Evolutionary conservation across 2,888 invertebrate species (phyloP).

Genomic region (Acanthococcus lagerstroemiae): DNA sequence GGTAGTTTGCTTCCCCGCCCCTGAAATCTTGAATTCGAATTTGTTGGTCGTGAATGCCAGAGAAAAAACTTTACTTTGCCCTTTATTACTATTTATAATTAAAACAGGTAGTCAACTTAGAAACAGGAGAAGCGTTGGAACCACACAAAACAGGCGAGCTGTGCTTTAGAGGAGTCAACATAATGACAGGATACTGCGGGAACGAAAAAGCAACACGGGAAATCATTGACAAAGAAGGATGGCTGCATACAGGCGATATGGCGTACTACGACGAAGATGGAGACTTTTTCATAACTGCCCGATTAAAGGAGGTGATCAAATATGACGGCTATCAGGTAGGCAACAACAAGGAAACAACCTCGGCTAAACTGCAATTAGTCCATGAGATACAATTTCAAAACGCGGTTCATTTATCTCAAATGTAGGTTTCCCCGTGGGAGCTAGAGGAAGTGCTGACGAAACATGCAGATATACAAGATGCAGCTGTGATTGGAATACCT

Average conservation of each 20-base stretch:
- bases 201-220: slow-evolving; percentile 55
- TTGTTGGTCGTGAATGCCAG: neutral
- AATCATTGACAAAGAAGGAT: slow-evolving; percentile 61
- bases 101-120: slow-evolving; percentile 37
- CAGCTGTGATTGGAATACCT: slow-evolving; percentile 70
- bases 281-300: slow-evolving; percentile 69
- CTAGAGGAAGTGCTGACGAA: slow-evolving; percentile 68
- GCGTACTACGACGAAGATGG: slow-evolving; percentile 72
- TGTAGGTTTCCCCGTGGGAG: slow-evolving; percentile 76
- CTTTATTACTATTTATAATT: neutral
- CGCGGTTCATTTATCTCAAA: neutral
- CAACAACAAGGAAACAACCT: no score
- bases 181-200: slow-evolving; percentile 76
- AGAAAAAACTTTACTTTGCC: neutral
- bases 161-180: slow-evolving; percentile 67
- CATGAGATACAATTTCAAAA: neutral
- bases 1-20: neutral
- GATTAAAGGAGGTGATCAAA: slow-evolving; percentile 82
- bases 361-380: no score
- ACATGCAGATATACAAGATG: slow-evolving; percentile 61
- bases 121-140: slow-evolving; percentile 49
- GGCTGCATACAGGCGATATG: slow-evolving; percentile 68
- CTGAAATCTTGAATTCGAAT: no score
- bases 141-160: slow-evolving; percentile 66
- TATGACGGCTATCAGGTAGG: slow-evolving; percentile 64